phyloP scores from a whole-genome alignment of 2,888 invertebrate species.

The Lasioglossum marginatum region DNA sequence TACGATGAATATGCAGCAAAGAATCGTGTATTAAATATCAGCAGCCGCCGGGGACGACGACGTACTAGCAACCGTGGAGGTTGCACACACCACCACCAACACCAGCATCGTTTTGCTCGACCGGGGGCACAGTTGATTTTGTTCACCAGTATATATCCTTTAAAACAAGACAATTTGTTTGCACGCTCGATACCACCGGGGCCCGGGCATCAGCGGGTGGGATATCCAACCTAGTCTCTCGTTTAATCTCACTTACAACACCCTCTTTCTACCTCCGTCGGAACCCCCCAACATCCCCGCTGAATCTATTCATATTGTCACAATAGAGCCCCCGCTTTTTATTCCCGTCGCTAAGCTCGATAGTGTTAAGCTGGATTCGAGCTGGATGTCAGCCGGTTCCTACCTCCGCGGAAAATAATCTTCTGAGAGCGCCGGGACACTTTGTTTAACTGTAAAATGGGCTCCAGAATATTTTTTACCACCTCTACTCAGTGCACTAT shows the following conservation, averaged over 20 bases:
- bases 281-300: neutral
- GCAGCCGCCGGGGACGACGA: conserved; percentile 67
- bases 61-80: conserved; percentile 55
- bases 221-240: conserved; percentile 48
- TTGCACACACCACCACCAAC: neutral
- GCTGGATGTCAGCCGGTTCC: conserved; percentile 2
- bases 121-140: conserved; percentile 51
- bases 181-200: conserved; percentile 67
- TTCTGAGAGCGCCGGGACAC: neutral
- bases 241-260: conserved; percentile 32
- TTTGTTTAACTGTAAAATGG: neutral
- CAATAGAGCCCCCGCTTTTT: conserved; percentile 3
- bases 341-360: conserved; percentile 2
- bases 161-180: conserved; percentile 78
- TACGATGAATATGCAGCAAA: conserved; percentile 74
- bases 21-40: conserved; percentile 77
- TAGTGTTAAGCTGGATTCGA: conserved; percentile 39
- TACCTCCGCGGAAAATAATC: neutral
- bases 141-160: conserved; percentile 60
- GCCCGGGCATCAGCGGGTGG: conserved; percentile 75
- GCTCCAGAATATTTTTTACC: neutral
- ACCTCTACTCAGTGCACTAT: neutral
- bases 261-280: neutral
- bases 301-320: conserved; percentile 15
- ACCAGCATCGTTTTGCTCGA: conserved; percentile 19